Evolutionary conservation across 2,113 vertebrate species (phyloP).

Genomic region (Trogon surrucura): DNA sequence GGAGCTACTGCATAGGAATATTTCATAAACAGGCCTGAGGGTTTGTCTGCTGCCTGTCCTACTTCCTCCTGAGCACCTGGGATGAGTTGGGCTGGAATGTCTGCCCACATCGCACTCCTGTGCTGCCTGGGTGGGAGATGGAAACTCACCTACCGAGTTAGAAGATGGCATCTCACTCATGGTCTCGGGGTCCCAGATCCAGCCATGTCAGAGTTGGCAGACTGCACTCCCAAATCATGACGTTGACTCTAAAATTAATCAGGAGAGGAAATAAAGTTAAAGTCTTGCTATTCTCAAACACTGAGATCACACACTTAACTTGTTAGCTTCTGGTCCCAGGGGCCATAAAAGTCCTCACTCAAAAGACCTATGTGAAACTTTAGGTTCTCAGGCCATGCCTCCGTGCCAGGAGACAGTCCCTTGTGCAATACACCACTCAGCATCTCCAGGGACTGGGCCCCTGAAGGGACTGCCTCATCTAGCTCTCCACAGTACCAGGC

Average conservation of each 20-base stretch:
- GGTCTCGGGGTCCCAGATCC: background rate
- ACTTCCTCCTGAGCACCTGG: conserved; percentile 3
- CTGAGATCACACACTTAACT: background rate
- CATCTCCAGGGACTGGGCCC: background rate
- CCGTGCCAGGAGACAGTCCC: background rate
- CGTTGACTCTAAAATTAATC: background rate
- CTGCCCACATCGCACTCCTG: rapidly evolving
- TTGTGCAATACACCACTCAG: background rate
- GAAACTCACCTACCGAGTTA: background rate
- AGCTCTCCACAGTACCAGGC: background rate
- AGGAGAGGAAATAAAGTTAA: background rate
- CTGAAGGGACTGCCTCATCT: background rate
- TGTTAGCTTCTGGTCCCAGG: background rate
- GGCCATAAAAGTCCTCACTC: background rate
- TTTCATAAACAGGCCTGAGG: conserved; percentile 40
- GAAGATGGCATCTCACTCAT: background rate
- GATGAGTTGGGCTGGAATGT: background rate
- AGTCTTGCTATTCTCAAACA: background rate
- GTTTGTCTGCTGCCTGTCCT: conserved; percentile 48
- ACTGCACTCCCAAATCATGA: background rate
- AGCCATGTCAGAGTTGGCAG: background rate
- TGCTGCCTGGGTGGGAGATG: background rate
- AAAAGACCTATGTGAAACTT: background rate
- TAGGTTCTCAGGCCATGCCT: background rate
- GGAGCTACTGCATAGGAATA: background rate